phyloP scores from a whole-genome alignment of 2,797 vertebrate species.

The Poecilia wingei region DNA sequence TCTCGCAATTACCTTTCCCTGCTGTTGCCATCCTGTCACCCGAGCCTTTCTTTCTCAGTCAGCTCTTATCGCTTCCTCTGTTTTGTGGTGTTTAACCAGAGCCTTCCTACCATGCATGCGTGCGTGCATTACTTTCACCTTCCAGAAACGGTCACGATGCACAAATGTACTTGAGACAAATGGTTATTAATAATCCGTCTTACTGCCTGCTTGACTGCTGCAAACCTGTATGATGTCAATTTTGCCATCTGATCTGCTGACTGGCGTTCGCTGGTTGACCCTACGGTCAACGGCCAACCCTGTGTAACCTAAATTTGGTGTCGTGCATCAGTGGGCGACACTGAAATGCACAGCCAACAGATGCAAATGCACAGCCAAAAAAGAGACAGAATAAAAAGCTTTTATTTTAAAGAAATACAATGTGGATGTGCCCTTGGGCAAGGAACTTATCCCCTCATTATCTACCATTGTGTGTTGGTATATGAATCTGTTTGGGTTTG shows the following conservation, averaged over 20 bases:
- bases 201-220: background rate
- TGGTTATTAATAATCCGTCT: background rate
- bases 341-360: background rate
- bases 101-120: constrained; percentile 41
- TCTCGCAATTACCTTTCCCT: constrained; percentile 29
- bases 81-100: constrained; percentile 34
- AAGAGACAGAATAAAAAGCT: background rate
- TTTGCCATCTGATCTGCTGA: background rate
- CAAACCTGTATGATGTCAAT: background rate
- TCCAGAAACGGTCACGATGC: constrained; percentile 36
- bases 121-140: constrained; percentile 15
- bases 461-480: background rate
- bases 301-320: background rate
- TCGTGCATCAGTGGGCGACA: too few species aligned
- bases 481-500: background rate
- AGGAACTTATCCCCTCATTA: background rate
- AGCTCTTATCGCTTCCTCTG: constrained; percentile 16
- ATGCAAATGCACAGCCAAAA: background rate
- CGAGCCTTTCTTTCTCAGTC: background rate
- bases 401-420: background rate
- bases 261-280: background rate
- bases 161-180: background rate
- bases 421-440: background rate
- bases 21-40: constrained; percentile 33
- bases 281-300: background rate